Evolutionary conservation across 1,140 invertebrate species (phyloP), one percentile per base, ranked within the genome.

Genomic region (Bombus vancouverensis): DNA sequence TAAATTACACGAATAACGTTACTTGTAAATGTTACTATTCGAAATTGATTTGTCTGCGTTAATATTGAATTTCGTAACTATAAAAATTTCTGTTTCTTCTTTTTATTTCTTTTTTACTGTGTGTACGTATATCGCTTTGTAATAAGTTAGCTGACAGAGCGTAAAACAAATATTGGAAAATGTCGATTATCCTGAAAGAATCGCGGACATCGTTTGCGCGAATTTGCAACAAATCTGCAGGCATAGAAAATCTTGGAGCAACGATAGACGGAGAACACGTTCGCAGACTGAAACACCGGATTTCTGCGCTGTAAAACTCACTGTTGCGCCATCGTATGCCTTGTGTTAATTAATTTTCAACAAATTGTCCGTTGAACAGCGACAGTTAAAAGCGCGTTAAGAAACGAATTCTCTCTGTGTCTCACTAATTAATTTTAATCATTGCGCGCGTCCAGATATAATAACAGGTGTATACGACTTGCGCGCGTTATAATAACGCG

Each of bases 301-400:
- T 88, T 74, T 88, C 83, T 89, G 78, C 76, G 86, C 77, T 65
- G 82, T 85, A 89, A 89, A 88, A 42, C 81, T 66, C 59, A n/a
- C n/a, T 34, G 37, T 44, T 53, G 42, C 47, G 15, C 73, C 22
- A 78, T 83, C 71, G 65, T 32, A 28, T 8, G n/a, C n/a, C 3
- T 9, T 42, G 37, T 42, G 72, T 88, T 82, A 81, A 88, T 76
- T 87, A 88, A 85, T 71, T 70, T 79, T 72, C 70, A 75, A 85
- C 77, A 88, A 88, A 88, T 79, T 76, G 77, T 80, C 44, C 71
- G 59, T 44, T 37, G 78, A 65, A 44, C 59, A 39, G 68, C 82
- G 85, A 88, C 87, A 72, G 62, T 86, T 89, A 71, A 57, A 78
- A 62, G 22, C 57, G n/a, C 8, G 66, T 25, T 79, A 66, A 59